Base-by-base conservation (phyloP, 2,113 vertebrate species). In the Sebastes fasciatus region DNA sequence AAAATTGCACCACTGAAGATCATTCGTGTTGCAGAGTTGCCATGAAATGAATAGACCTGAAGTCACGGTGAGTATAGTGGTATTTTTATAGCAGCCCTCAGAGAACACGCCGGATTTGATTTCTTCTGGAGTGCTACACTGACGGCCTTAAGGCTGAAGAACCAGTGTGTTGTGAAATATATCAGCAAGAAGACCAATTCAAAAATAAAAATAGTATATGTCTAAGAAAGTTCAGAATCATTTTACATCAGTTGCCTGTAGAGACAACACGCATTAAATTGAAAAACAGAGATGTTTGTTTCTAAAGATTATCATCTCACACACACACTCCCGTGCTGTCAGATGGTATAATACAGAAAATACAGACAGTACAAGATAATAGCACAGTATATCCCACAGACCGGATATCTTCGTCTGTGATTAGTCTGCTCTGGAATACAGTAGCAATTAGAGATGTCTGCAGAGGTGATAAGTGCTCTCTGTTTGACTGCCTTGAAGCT, bases 361-460 rank as follows among this genome's bases (percentile, higher is more conserved):
- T 13, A 84, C 49, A 79, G 49, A 62, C 26, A 19, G 14, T 21
- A 58, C 45, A 42, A 57, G 9, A 67, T 57, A 75, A 55, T 60
- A 40, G 46, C 11, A 51, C 23, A 82, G 9, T 45, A 7, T 46
- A 62, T 77, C 51, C 64, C 57, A 68, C 48, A 48, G n/a, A 26
- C n/a, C 17, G 55, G 57, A 61, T 72, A 75, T 76, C 49, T 63
- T 23, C 52, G 21, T 46, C 67, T 62, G 51, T 73, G 70, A 74
- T 85, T 70, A 83, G 79, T 23, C 55, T 51, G 45, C 54, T 62
- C 60, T 74, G 51, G 57, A 69, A 76, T 52, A 83, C 21, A 61
- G 52, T 43, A 58, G 34, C 77, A 84, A 89, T 93, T 80, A 89
- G 72, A 55, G 80, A 88, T 79, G 77, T 85, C 88, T 79, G 65